Evolutionary conservation across 2,113 vertebrate genomes (phyloP), one percentile per base, ranked within the genome.

Genomic region (Pelobates fuscus): DNA sequence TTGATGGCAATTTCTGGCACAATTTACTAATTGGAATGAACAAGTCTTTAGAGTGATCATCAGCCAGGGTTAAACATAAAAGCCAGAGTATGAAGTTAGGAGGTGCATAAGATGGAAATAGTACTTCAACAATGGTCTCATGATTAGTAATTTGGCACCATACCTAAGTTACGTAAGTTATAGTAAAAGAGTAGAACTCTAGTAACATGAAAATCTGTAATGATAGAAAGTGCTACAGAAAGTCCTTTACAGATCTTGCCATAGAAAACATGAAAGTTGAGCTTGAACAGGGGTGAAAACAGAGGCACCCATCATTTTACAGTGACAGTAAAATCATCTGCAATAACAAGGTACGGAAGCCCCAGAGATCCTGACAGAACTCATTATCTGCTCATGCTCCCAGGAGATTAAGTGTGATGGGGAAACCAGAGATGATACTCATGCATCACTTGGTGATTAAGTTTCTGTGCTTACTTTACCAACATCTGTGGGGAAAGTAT

Each of bases 321-420:
- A 61, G 55, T 68, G 55, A 77, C 73, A 77, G 73, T 25, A 60
- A 75, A 77, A 68, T 67, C 64, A 68, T 77, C 65, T 32, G 65
- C 44, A 30, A 60, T 60, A 76, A 67, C 37, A 59, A 61, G 64
- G 73, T 23, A 30, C 27, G 18, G 68, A 68, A 68, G 27, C 55
- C 64, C 54, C 37, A 52, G 12, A 37, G 65, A 77, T 68, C 65
- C 57, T 67, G 73, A 52, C 73, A 77, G 73, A 68, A 60, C 73
- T 68, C 73, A 77, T 77, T 77, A 77, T 60, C 32, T 37, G 43
- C 55, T 61, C 43, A 68, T 14, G 20, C 65, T 77, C 55, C 65
- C 73, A n/a, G 18, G 64, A 68, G 55, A 77, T 61, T 67, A 52
- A 58, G 54, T 67, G 37, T 59, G 52, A 67, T 76, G 72, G 54